Evolutionary conservation across 2,113 vertebrate species (phyloP), one percentile per base, ranked within the genome.

Genomic region (Rhinogobius similis): DNA sequence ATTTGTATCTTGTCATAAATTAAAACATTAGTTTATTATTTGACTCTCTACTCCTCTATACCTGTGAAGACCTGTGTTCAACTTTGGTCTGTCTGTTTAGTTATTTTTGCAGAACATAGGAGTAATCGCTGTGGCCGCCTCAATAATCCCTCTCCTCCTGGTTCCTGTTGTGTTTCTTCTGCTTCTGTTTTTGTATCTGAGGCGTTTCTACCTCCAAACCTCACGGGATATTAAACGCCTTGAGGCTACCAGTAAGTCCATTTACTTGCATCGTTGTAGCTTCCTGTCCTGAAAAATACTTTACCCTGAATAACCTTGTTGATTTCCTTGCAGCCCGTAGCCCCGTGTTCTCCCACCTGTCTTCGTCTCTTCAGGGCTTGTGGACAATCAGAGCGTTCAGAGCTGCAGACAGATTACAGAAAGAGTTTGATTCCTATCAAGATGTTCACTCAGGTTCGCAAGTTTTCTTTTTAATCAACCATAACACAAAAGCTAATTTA

Each of bases 331-430:
- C 86, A 98, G 96, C 94, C 61, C 92, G 96, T 74, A 98, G 96
- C 86, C 96, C 96, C 0, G 95, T 97, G 0, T 97, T 97, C 82
- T 97, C 96, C 85, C 96, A 97, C 82, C 84, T 97, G 46, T 97
- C 95, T 0, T 94, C 95, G 2, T 95, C 96, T 62, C 95, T 98
- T 39, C 96, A 97, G 87, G 96, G 96, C 20, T 93, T 98, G 81
- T 95, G 94, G 91, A 96, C 94, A 56, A 96, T 98, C 82, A 92
- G 95, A 68, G 95, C 95, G 1, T 94, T 94, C 74, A 93, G 81
- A 87, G 94, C 94, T 0, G 93, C 96, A 75, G 87, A 94, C 62
- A 90, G 94, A 58, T 95, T 96, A 76, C 95, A 96, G 86, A 92
- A 94, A 56, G 75, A 92, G 14, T 98, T 98, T 43, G 96, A 98